These are phyloP conservation scores for Aphidoletes aphidimyza DNA, from an alignment of 2,888 invertebrate species.

Conservation along the genomic window DNA sequence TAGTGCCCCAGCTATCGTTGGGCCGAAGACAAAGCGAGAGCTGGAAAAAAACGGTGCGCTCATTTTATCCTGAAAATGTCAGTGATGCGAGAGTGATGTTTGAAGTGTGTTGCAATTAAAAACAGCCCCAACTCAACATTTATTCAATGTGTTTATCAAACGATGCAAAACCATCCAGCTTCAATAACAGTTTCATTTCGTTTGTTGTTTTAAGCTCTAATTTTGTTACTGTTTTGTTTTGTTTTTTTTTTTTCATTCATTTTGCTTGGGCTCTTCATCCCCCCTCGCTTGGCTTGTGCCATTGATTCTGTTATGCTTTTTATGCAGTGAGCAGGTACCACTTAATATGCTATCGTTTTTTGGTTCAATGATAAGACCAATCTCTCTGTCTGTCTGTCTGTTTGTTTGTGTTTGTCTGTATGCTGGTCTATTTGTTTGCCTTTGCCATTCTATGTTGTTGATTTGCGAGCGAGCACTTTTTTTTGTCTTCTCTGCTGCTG, in stretches of 20 bases:
- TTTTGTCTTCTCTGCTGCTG: not conserved
- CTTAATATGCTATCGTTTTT: constrained; percentile 5
- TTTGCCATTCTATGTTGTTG: not conserved
- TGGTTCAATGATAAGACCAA: not conserved
- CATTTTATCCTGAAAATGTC: not conserved
- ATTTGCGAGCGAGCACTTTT: not conserved
- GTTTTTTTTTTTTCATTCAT: too few relatives aligned
- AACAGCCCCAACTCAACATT: constrained; percentile 14
- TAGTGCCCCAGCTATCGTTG: not conserved
- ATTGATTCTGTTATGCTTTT: not conserved
- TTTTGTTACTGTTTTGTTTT: not conserved
- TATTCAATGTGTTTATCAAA: constrained; percentile 47
- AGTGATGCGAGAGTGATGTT: too few relatives aligned
- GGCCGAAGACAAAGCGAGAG: not conserved
- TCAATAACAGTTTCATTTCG: constrained; percentile 43
- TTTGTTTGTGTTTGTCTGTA: not conserved
- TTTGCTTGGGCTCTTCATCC: too few relatives aligned
- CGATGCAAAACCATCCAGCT: constrained; percentile 19
- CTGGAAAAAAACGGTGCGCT: not conserved
- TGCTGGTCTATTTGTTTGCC: not conserved
- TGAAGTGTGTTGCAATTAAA: constrained; percentile 52
- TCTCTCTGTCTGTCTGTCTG: not conserved
- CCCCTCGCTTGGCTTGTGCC: not conserved
- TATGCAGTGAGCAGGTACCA: not conserved
- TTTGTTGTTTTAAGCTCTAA: constrained; percentile 38